Evolutionary conservation across 2,113 vertebrate species (phyloP), one percentile per base, ranked within the genome.

Genomic region (Sapayoa aenigma): DNA sequence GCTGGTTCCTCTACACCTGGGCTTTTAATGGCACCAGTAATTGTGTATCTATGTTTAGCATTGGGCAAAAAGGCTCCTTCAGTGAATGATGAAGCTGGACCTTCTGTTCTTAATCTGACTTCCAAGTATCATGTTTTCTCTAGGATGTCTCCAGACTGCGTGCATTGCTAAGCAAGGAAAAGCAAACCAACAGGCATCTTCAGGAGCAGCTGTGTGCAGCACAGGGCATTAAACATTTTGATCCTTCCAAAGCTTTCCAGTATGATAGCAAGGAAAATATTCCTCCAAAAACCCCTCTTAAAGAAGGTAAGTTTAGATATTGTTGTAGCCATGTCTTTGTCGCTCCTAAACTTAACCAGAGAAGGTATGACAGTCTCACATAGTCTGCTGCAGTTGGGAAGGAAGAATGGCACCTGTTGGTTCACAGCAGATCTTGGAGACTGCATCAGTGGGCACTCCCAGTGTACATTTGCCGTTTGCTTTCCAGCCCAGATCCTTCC

Each of bases 201-300:
- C 95, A 99, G 88, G 98, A 98, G 35, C 98, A 99, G 63, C 59
- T 99, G 24, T 92, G 97, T 95, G 95, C 96, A 74, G 84, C 84
- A 76, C 98, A 88, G 58, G 97, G 97, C 31, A 60, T 89, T 58
- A 98, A 76, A 71, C 97, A 60, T 77, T 99, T 99, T 95, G 98
- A 99, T 97, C 98, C 98, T 94, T 98, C 98, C 89, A 99, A 99
- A 97, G 99, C 99, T 92, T 99, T 99, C 92, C 98, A 98, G 68
- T 98, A 98, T 35, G 95, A 98, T 7, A 97, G 95, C 94, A 99
- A 99, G 97, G 99, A 99, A 97, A 99, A 99, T 66, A 73, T 97
- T 89, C 93, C 91, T 90, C 97, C 87, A 11, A 97, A 98, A 95
- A 96, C 96, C 19, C 97, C 97, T 81, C 94, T 99, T 44, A 98